These are phyloP conservation scores for Pectinophora gossypiella DNA, from an alignment of 1,140 invertebrate genomes.

Conservation along the genomic window DNA sequence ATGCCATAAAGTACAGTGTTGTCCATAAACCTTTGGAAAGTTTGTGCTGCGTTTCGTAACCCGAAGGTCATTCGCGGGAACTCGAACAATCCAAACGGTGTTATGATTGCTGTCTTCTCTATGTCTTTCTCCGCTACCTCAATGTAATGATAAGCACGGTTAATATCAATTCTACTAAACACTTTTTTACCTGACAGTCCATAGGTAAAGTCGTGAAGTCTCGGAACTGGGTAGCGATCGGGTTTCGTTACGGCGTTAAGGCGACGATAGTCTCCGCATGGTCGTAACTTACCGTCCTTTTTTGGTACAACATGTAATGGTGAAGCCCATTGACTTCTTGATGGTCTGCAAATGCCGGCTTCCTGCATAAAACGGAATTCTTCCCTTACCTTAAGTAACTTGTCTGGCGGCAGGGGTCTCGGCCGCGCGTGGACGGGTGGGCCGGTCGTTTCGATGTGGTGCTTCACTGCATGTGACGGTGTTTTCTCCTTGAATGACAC, in stretches of 20 bases:
- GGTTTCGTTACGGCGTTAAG: conserved; percentile 49
- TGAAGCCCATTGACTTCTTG: conserved; percentile 34
- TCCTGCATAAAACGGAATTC: conserved; percentile 8
- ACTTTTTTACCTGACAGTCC: not conserved
- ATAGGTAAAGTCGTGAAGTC: conserved; percentile 22
- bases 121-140: conserved; percentile 21
- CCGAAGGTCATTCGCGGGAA: not conserved
- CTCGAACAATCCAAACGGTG: conserved; percentile 1
- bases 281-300: conserved; percentile 36
- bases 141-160: conserved; percentile 22
- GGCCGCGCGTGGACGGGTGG: conserved; percentile 36
- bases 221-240: conserved; percentile 44
- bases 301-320: conserved; percentile 53
- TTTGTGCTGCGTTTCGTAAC: not conserved
- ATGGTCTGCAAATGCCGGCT: conserved; percentile 8
- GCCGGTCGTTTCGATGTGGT: conserved; percentile 29
- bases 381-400: conserved; percentile 1
- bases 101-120: conserved; percentile 45
- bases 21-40: too few relatives aligned
- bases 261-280: conserved; percentile 53
- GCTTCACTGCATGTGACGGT: conserved; percentile 1
- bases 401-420: conserved; percentile 28
- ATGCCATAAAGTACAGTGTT: too few relatives aligned
- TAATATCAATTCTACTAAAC: conserved; percentile 2
- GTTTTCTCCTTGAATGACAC: conserved; percentile 1